Base-by-base conservation (phyloP, 2,888 invertebrate species). In the Cryptophagus acutangulus region DNA sequence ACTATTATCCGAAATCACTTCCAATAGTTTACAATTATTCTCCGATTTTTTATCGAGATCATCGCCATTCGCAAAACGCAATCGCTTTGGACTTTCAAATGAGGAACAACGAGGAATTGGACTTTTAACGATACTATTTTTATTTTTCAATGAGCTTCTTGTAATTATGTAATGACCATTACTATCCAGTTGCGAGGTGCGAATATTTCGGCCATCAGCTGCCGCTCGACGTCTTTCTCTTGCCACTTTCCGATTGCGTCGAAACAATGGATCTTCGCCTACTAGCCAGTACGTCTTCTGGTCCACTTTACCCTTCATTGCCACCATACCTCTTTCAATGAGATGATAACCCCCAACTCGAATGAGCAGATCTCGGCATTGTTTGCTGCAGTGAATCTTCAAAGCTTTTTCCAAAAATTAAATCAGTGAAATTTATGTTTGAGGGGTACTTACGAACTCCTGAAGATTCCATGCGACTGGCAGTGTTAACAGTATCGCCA, bases 401-500 rank as follows among this genome's bases (percentile, higher is more conserved):
- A 87, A 64, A 0, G 88, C 87, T 80, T 20, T 5, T 20, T 20
- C 20, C 6, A 20, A 20, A 20, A 20, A 28, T 10, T 28, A 28
- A 28, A 28, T n/a, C 6, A 6, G 24, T 20, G n/a, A 20, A 20
- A 20, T 20, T 20, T 20, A 6, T n/a, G n/a, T 20, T 20, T 20
- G 9, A 29, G 3, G 29, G 8, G 14, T 46, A 72, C 78, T 78
- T 67, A 85, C 85, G 82, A 45, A 78, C 74, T 45, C 89, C 89
- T 1, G 86, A 86, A 0, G 89, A 89, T 69, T 90, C 90, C 77
- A 90, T 87, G 13, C 90, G 75, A 41, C 87, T 87, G 1, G 90
- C 86, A 0, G 92, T 92, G 62, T 92, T 93, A 1, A 93, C 93
- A 0, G 93, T 93, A 62, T 93, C 93, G 0, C 93, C 93, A 59